Conservation (phyloP, 2,113 vertebrate species). For the Sylvilagus bachmani region DNA sequence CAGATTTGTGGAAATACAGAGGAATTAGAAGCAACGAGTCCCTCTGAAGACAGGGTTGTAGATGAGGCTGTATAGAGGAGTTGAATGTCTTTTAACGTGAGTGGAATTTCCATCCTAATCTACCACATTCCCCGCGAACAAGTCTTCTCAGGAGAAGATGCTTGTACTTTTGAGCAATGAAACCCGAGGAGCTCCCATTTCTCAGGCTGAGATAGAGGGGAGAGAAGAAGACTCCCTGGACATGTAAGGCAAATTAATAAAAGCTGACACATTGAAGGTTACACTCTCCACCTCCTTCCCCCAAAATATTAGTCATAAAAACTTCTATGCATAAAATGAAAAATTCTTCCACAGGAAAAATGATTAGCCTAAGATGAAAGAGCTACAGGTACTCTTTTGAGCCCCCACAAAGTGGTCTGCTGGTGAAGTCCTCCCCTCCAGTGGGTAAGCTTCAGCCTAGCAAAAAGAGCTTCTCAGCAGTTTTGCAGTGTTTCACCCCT, state of each 20-base stretch:
- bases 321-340: not conserved
- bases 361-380: not conserved
- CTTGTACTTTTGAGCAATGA: not conserved
- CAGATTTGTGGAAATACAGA: not conserved
- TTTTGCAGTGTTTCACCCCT: not conserved
- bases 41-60: not conserved
- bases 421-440: not conserved
- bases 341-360: not conserved
- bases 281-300: not conserved
- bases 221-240: not conserved
- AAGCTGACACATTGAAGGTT: not conserved
- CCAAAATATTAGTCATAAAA: not conserved
- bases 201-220: accelerated
- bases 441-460: not conserved
- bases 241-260: not conserved
- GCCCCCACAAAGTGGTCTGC: not conserved
- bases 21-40: not conserved
- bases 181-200: not conserved
- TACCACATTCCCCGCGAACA: not conserved
- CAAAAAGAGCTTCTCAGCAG: not conserved
- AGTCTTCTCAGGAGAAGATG: not conserved
- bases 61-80: not conserved
- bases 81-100: not conserved
- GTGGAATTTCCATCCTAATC: not conserved
- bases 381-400: not conserved